Evolutionary conservation across 2,113 vertebrate species (phyloP).

Genomic region (Dromas ardeola): DNA sequence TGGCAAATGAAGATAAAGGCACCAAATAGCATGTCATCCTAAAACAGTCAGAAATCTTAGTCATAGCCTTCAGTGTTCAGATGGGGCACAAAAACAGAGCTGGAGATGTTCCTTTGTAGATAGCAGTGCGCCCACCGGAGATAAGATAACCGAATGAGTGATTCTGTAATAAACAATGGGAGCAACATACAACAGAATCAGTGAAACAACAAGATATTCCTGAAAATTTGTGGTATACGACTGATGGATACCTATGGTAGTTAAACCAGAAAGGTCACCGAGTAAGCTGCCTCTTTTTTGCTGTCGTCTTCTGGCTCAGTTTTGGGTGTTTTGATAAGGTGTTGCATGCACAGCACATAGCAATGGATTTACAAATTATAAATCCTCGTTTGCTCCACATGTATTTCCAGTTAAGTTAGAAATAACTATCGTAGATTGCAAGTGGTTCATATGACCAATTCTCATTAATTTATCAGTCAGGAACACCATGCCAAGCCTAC

Average conservation of each 20-base stretch:
- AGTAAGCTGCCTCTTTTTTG: background rate
- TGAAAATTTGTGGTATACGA: background rate
- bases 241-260: background rate
- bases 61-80: background rate
- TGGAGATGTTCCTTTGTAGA: background rate
- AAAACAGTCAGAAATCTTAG: background rate
- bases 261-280: background rate
- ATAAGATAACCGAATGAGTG: background rate
- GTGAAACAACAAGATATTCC: background rate
- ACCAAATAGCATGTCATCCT: background rate
- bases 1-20: background rate
- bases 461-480: background rate
- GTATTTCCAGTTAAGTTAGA: background rate
- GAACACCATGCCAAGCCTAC: background rate
- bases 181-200: background rate
- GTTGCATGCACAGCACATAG: background rate
- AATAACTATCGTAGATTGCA: background rate
- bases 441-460: background rate
- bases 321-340: background rate
- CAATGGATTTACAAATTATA: background rate
- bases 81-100: background rate
- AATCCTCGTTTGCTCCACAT: background rate
- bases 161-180: background rate
- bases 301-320: background rate
- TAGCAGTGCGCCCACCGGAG: background rate